Evolutionary conservation across 2,113 vertebrate genomes (phyloP), one percentile per base, ranked within the genome.

Genomic region (Triplophysa siluroides): DNA sequence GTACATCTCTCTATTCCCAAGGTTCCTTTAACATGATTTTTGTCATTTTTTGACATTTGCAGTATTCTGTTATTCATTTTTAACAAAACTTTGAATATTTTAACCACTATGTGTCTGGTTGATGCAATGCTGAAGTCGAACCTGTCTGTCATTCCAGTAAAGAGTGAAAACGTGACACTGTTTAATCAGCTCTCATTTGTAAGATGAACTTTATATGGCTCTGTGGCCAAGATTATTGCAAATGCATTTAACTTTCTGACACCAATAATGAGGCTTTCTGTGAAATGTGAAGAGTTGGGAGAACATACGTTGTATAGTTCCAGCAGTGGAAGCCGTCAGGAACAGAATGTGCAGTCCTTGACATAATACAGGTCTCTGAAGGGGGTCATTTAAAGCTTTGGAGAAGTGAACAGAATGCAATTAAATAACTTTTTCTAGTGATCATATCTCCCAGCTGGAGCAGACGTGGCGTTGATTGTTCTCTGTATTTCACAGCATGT

Each of bases 371-470:
- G 63, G 66, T 87, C 78, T 80, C 54, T 50, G 69, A 86, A 84
- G 79, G 45, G 71, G 78, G 79, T 84, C 69, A 81, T 76, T 85
- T 78, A 52, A 70, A 86, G 83, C 87, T 78, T 81, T 81, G 33
- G 52, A 84, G 74, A 29, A 63, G 60, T 78, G 76, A 83, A 83
- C 61, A 73, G 64, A 87, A 85, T 85, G 78, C 84, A 89, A 89
- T 89, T 89, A 89, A 80, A 66, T 81, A 23, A 63, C 38, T 33
- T 80, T 85, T 84, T 85, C 72, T 89, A 88, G 86, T 84, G 83
- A 80, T 87, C 84, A 89, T 88, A 85, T 87, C 71, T 78, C 85
- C 76, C 81, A 80, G 83, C 63, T 80, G 70, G 61, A 83, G 69
- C 56, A 60, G 82, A 75, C 76, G 62, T 47, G 60, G 38, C 12